Conservation (phyloP, 2,888 invertebrate genomes). For the Pheosia gnoma region DNA sequence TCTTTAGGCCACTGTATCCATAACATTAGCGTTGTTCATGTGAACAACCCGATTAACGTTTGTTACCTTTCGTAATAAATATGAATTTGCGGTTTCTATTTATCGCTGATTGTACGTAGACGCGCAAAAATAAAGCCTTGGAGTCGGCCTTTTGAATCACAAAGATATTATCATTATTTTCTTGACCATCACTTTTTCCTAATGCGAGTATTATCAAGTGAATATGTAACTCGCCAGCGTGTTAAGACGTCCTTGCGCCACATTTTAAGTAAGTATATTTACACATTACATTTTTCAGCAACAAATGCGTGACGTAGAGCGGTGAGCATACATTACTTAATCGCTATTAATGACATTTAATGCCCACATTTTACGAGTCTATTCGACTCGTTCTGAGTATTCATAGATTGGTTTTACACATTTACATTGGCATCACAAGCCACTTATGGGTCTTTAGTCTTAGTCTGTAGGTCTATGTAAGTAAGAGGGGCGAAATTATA, state of each 20-base stretch:
- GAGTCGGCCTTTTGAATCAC: no score
- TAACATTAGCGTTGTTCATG: background rate
- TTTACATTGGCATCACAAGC: no score
- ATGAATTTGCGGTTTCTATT: no score
- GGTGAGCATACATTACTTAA: background rate
- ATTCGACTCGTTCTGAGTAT: no score
- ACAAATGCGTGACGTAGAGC: background rate
- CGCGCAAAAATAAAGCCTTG: no score
- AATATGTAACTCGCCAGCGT: background rate
- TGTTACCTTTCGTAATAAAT: background rate
- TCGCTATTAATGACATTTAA: no score
- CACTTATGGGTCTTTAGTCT: no score
- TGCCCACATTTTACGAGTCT: no score
- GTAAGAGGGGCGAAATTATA: no score
- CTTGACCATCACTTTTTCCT: background rate
- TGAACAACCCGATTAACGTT: background rate
- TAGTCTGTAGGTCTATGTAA: no score
- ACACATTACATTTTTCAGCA: background rate
- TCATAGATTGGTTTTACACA: no score
- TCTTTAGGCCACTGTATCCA: background rate
- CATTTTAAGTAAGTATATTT: background rate
- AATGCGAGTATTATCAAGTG: background rate
- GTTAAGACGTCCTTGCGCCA: background rate
- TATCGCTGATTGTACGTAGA: no score
- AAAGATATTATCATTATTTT: background rate